A percentile compares a stretch with the other conserved stretches of the same genome.
Conservation (phyloP, 1,140 invertebrate genomes). For the Aphaenogaster floridana region DNA sequence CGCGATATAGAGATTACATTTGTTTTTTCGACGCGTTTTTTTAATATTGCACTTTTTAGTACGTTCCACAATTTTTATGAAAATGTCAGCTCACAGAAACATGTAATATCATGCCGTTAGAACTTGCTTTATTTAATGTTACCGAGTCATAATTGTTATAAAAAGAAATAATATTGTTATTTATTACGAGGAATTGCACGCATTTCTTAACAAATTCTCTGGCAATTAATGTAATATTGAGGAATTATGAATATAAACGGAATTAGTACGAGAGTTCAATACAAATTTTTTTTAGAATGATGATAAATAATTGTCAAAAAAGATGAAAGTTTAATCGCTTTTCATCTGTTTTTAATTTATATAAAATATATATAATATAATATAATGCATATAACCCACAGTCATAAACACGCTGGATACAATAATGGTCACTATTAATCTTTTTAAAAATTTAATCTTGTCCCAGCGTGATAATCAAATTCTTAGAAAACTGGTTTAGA, state of each 20-base stretch:
- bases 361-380: background rate
- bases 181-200: background rate
- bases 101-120: background rate
- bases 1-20: background rate
- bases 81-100: background rate
- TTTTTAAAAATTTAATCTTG: constrained; percentile 10
- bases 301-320: background rate
- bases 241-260: background rate
- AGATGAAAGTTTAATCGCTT: background rate
- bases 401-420: background rate
- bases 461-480: background rate
- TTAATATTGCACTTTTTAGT: background rate
- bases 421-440: background rate
- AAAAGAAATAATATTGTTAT: background rate
- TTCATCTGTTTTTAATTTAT: background rate
- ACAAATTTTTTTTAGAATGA: background rate
- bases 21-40: background rate
- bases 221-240: background rate
- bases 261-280: background rate
- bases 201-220: background rate
- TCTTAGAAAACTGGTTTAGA: background rate
- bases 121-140: constrained; percentile 2
- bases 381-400: background rate
- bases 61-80: background rate
- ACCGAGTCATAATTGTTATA: background rate